Evolutionary conservation across 1,140 invertebrate species (phyloP).

Genomic region (Drosophila teissieri): DNA sequence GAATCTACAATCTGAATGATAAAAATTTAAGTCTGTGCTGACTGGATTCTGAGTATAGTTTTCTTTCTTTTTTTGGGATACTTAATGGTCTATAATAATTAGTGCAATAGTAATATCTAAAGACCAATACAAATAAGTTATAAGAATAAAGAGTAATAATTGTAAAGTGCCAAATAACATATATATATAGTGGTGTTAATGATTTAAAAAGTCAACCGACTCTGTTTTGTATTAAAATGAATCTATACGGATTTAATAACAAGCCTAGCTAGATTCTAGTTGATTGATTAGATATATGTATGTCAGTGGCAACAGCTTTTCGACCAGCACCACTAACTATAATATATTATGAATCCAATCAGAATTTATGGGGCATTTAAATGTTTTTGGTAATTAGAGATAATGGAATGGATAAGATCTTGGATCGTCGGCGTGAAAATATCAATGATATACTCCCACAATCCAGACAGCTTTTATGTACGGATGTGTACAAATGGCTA

Average conservation of each 20-base stretch:
- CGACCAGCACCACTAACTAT: background rate
- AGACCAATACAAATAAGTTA: too few relatives aligned
- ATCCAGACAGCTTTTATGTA: slow-evolving; percentile 27
- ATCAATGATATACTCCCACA: background rate
- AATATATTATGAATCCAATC: background rate
- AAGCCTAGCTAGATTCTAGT: too few relatives aligned
- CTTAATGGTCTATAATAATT: too few relatives aligned
- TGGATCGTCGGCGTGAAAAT: background rate
- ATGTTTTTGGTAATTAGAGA: background rate
- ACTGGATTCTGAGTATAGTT: slow-evolving; percentile 7
- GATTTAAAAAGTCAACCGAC: too few relatives aligned
- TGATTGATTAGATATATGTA: background rate
- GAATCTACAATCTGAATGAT: slow-evolving; percentile 1
- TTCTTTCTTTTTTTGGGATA: background rate
- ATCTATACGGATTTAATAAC: too few relatives aligned
- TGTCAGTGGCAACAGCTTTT: too few relatives aligned
- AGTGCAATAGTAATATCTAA: too few relatives aligned
- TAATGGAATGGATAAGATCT: background rate
- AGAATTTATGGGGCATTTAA: background rate
- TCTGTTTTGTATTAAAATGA: too few relatives aligned
- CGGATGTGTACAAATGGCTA: slow-evolving; percentile 12
- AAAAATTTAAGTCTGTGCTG: slow-evolving; percentile 4
- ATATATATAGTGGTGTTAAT: too few relatives aligned
- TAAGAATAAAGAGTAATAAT: too few relatives aligned
- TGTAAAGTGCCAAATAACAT: too few relatives aligned